Conservation (phyloP, 2,888 invertebrate species). For the Drosophila helvetica region DNA sequence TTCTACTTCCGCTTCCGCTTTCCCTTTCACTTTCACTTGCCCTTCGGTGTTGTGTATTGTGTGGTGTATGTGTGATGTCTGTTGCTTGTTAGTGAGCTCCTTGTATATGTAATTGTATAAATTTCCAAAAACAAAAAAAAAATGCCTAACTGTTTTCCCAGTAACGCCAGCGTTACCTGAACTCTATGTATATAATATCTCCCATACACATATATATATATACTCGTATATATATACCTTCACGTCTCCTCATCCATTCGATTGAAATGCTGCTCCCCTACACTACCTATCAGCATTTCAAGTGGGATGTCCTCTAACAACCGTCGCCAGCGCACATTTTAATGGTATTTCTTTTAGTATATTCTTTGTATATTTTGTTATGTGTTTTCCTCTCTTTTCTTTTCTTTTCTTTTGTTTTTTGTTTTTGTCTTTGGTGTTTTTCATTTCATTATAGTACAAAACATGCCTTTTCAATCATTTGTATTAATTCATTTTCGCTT, state of each 20-base stretch:
- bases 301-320: constrained; percentile 55
- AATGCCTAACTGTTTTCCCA: constrained; percentile 46
- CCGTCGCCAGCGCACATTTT: constrained; percentile 69
- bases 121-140: constrained; percentile 58
- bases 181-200: constrained; percentile 42
- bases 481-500: constrained; percentile 4
- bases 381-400: constrained; percentile 48
- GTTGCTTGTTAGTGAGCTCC: constrained; percentile 40
- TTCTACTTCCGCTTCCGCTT: constrained; percentile 6
- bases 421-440: constrained; percentile 54
- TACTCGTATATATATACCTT: neutral
- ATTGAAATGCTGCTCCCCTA: constrained; percentile 28
- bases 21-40: constrained; percentile 2
- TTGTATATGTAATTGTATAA: constrained; percentile 61
- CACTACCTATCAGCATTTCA: constrained; percentile 20
- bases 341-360: constrained; percentile 23
- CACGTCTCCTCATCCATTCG: neutral
- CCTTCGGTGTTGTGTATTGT: constrained; percentile 24
- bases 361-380: constrained; percentile 26
- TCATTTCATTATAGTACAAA: constrained; percentile 69
- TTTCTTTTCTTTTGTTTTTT: constrained; percentile 34
- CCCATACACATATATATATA: constrained; percentile 7
- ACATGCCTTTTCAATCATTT: constrained; percentile 42
- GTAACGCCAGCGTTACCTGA: constrained; percentile 77
- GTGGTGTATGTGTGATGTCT: constrained; percentile 19